Percentiles rank a stretch among this genome's conserved stretches.
phyloP scores from a whole-genome alignment of 1,140 invertebrate species.

The Apis dorsata region DNA sequence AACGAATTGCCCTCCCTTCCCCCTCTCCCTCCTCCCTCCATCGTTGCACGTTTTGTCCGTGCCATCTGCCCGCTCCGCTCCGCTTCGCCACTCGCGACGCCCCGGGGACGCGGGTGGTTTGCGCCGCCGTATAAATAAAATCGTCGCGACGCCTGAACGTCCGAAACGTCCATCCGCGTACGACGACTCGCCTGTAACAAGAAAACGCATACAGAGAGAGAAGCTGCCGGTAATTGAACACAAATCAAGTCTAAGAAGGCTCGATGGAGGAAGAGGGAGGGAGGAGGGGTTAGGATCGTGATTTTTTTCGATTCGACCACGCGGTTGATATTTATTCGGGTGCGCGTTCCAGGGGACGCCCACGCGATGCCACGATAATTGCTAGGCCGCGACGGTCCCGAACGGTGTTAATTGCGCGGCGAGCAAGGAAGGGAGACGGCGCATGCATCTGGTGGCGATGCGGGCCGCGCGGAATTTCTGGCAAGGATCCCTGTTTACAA shows the following conservation, averaged over 20 bases:
- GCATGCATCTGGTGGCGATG: background rate
- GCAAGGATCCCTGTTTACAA: conserved; percentile 50
- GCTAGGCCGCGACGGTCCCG: conserved; percentile 21
- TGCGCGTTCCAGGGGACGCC: conserved; percentile 39
- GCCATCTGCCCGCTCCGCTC: background rate
- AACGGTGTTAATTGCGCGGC: conserved; percentile 55
- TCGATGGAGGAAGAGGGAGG: no score
- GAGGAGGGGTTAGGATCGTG: background rate
- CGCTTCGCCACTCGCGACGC: conserved; percentile 61
- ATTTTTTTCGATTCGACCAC: conserved; percentile 35
- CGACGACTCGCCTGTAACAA: conserved; percentile 54
- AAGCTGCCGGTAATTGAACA: conserved; percentile 77
- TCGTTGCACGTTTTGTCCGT: conserved; percentile 15
- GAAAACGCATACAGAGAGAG: background rate
- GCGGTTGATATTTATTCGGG: conserved; percentile 55
- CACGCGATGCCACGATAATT: conserved; percentile 59
- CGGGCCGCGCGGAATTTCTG: conserved; percentile 43
- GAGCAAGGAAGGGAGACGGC: background rate
- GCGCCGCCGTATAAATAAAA: conserved; percentile 77
- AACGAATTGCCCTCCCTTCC: conserved; percentile 73
- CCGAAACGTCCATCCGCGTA: conserved; percentile 24
- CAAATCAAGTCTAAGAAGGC: conserved; percentile 77
- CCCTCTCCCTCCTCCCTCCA: background rate
- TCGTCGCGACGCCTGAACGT: conserved; percentile 69
- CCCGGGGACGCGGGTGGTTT: conserved; percentile 69